Evolutionary conservation across 2,888 invertebrate species (phyloP).

Genomic region (Galerucella nymphaeae): DNA sequence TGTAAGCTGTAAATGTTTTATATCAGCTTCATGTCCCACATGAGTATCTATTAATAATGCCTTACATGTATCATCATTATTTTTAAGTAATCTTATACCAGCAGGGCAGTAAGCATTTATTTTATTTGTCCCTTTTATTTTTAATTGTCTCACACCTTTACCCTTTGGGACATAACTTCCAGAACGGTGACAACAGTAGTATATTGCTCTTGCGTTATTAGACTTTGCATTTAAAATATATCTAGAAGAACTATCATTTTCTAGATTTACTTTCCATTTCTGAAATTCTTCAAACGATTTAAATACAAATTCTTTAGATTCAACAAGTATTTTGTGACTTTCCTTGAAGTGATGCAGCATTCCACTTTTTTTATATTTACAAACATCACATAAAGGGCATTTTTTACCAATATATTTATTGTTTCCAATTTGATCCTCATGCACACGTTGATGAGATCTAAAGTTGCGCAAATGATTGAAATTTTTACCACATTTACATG

Average conservation of each 20-base stretch:
- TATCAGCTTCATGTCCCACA: constrained; percentile 31
- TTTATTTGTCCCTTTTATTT: constrained; percentile 39
- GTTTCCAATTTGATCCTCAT: no score
- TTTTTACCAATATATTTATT: constrained; percentile 6
- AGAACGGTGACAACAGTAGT: constrained; percentile 38
- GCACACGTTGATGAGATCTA: not conserved
- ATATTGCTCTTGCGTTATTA: not conserved
- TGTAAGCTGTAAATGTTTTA: constrained; percentile 30
- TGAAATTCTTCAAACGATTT: constrained; percentile 19
- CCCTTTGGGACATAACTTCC: constrained; percentile 33
- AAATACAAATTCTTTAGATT: constrained; percentile 18
- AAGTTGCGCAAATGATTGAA: constrained; percentile 9
- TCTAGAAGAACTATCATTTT: constrained; percentile 20
- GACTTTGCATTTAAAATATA: constrained; percentile 16
- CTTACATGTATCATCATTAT: constrained; percentile 2
- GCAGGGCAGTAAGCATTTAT: constrained; percentile 39
- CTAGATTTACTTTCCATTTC: constrained; percentile 24
- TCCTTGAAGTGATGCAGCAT: constrained; percentile 21
- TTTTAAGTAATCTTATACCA: constrained; percentile 12
- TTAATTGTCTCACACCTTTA: constrained; percentile 32
- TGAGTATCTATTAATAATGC: constrained; percentile 17
- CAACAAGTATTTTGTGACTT: constrained; percentile 14
- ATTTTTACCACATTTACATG: constrained; percentile 13
- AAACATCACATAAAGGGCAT: constrained; percentile 18
- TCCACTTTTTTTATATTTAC: not conserved